Evolutionary conservation across 2,888 invertebrate genomes (phyloP), one percentile per base, ranked within the genome.

Genomic region (Ecliptopera silaceata): DNA sequence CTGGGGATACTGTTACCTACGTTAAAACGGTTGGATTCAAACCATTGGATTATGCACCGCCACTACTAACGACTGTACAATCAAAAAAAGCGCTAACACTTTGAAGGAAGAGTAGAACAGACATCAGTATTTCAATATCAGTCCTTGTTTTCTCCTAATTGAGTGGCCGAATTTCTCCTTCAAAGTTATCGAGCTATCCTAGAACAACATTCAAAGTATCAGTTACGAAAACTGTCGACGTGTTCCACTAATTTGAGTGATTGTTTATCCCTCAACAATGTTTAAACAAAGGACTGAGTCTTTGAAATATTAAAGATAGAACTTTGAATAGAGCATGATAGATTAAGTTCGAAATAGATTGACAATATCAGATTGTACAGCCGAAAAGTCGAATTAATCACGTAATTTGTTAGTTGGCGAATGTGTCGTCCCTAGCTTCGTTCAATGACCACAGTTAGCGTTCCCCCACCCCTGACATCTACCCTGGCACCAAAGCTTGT

Each of bases 1-100:
- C 96, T 86, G 95, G 95, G 86, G 96, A 96, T 92, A 96, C 96
- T 80, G 94, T 96, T 92, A 95, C 94, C 94, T 95, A 95, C 95
- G 96, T 95, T 92, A 95, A 95, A 95, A 96, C 96, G 96, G 96
- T 96, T 95, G 92, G 93, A 84, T 79, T 78, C 75, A 75, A 78
- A 52, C 13, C 77, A 79, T 81, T 81, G 78, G 75, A 82, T 82
- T 80, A 75, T 81, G 86, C 88, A 89, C 88, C 75, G 79, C 73
- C 78, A 71, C 72, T 69, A 74, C 65, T 63, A 61, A 81, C 84
- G 87, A 83, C 84, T 91, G 88, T 88, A 88, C 88, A 88, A 88
- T 80, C 77, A 68, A 51, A 42, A 18, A 43, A 59, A 44, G 42
- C 59, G 39, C 32, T 8, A 15, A 20, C 13, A 53, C 4, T 38